Evolutionary conservation across 2,113 vertebrate species (phyloP).

Genomic region (Cryptomyrus ogoouensis): DNA sequence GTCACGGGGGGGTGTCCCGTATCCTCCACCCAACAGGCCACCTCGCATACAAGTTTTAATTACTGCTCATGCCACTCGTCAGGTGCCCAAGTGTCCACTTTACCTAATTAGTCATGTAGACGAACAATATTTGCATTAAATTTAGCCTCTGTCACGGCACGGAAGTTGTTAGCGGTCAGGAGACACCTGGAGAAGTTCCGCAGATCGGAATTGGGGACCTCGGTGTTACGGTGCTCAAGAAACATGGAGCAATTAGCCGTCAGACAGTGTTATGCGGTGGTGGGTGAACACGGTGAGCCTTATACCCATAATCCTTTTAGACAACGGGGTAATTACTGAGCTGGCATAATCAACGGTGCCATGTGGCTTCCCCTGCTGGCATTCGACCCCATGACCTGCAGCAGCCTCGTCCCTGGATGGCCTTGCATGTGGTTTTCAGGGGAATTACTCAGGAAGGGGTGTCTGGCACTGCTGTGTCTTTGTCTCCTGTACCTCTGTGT

Average conservation of each 20-base stretch:
- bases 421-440: not conserved
- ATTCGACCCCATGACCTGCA: not conserved
- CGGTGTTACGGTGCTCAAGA: not conserved
- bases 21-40: not conserved
- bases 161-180: not conserved
- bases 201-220: not conserved
- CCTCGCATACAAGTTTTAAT: not conserved
- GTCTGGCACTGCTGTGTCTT: not conserved
- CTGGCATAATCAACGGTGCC: not conserved
- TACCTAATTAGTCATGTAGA: not conserved
- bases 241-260: not conserved
- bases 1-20: not conserved
- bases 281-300: not conserved
- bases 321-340: not conserved
- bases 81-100: not conserved
- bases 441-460: not conserved
- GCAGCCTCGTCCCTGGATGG: not conserved
- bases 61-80: not conserved
- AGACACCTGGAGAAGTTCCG: not conserved
- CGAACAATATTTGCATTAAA: not conserved
- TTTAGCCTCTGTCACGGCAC: not conserved
- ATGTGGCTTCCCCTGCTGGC: not conserved
- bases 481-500: not conserved
- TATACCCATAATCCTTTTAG: not conserved
- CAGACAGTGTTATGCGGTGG: not conserved